A percentile compares a stretch with the other conserved stretches of the same genome.
These are phyloP conservation scores for Cantharis flavilabris DNA, from an alignment of 2,888 invertebrate genomes.

Conservation along the genomic window DNA sequence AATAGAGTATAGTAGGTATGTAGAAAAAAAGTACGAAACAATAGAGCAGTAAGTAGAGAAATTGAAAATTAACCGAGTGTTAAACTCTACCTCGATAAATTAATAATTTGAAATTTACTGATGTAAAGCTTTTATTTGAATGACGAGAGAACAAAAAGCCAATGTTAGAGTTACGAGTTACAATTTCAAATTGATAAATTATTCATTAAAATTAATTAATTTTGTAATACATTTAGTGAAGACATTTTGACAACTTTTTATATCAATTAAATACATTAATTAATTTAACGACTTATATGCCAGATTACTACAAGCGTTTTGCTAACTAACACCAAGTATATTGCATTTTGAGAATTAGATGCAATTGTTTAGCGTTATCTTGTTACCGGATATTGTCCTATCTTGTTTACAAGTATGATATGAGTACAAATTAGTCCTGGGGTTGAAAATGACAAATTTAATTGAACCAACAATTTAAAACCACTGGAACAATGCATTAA, in stretches of 20 bases:
- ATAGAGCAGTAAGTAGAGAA: neutral
- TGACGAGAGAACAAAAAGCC: neutral
- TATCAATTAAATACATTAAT: neutral
- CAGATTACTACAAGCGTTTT: slow-evolving; percentile 2
- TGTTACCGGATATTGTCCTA: slow-evolving; percentile 6
- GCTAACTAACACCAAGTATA: slow-evolving; percentile 4
- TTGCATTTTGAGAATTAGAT: slow-evolving; percentile 3
- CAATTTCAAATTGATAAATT: neutral
- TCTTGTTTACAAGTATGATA: neutral
- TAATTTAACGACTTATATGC: neutral
- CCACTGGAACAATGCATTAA: neutral
- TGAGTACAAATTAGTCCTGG: slow-evolving; percentile 1
- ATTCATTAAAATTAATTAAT: neutral
- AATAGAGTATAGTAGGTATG: neutral
- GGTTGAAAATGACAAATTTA: slow-evolving; percentile 1
- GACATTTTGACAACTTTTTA: neutral
- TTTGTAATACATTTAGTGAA: neutral
- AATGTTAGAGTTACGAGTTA: neutral
- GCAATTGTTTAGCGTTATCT: slow-evolving; percentile 6
- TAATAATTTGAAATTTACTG: neutral
- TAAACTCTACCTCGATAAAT: neutral
- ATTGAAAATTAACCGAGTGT: neutral
- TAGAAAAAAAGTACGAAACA: neutral
- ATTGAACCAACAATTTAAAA: neutral
- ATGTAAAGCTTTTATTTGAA: neutral